Percentiles rank a stretch among this genome's conserved stretches.
These are phyloP conservation scores for Lasius fuliginosus DNA, from an alignment of 2,888 invertebrate species.

Conservation along the genomic window DNA sequence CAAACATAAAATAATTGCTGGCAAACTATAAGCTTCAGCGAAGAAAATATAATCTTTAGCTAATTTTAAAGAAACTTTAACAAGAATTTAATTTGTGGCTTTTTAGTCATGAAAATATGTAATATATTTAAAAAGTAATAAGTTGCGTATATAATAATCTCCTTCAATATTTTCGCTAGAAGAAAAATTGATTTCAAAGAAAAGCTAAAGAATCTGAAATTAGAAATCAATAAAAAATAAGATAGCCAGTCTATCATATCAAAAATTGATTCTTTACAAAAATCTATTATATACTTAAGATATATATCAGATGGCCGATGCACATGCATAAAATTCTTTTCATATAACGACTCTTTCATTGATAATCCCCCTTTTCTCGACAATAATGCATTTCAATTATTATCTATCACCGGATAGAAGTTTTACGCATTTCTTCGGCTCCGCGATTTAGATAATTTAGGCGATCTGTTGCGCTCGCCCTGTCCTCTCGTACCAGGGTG, in stretches of 20 bases:
- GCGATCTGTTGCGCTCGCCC: slow-evolving; percentile 17
- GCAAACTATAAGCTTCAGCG: not conserved
- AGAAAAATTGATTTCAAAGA: not conserved
- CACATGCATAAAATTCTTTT: not conserved
- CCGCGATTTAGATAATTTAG: slow-evolving; percentile 28
- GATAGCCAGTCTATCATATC: not conserved
- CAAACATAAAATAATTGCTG: not conserved
- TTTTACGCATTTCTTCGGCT: not conserved
- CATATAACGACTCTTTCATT: not conserved
- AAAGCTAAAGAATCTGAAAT: not conserved
- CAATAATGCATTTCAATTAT: not conserved
- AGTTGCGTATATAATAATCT: not conserved
- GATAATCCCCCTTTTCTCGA: slow-evolving; percentile 10
- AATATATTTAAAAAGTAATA: slow-evolving; percentile 2
- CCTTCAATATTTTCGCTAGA: not conserved
- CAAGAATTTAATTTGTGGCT: not conserved
- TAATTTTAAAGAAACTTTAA: slow-evolving; percentile 14
- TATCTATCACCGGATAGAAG: not conserved
- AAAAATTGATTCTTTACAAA: not conserved
- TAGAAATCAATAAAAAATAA: not conserved
- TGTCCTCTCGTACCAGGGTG: slow-evolving; percentile 28
- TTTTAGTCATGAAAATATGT: not conserved
- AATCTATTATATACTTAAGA: slow-evolving; percentile 14
- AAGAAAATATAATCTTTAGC: slow-evolving; percentile 1
- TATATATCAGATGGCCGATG: not conserved